phyloP scores from a whole-genome alignment of 2,888 invertebrate species.

The Ochropacha duplaris region DNA sequence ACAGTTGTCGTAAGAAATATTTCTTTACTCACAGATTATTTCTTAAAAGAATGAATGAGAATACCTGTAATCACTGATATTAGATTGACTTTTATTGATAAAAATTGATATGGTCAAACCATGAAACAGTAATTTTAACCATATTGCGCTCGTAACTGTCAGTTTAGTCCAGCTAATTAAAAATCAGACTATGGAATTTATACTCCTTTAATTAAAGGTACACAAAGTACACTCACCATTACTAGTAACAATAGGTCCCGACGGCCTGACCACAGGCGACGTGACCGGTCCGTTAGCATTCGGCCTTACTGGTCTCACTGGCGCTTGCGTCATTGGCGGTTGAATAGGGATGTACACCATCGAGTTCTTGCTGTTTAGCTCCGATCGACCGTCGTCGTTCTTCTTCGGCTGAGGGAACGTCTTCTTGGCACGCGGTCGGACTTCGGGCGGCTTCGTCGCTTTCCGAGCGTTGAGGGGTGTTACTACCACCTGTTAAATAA shows the following conservation, averaged over 20 bases:
- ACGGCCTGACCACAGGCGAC: conserved; percentile 21
- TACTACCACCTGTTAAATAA: conserved; percentile 37
- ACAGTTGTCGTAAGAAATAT: no score
- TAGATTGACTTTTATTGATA: no score
- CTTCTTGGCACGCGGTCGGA: conserved; percentile 62
- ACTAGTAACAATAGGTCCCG: conserved; percentile 19
- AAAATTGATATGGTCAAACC: no score
- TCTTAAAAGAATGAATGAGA: no score
- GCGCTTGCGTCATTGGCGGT: conserved; percentile 68
- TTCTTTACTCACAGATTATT: no score
- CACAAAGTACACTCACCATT: conserved; percentile 28
- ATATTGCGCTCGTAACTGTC: no score
- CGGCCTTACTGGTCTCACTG: conserved; percentile 37
- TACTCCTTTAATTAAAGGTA: no score
- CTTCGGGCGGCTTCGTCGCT: conserved; percentile 40
- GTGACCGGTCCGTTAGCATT: conserved; percentile 15
- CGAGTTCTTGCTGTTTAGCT: conserved; percentile 70
- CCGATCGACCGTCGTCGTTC: conserved; percentile 59
- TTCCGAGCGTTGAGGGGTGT: conserved; percentile 42
- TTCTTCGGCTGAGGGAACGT: conserved; percentile 69
- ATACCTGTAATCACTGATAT: no score
- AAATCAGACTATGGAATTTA: not conserved
- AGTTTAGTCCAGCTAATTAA: no score
- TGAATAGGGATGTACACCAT: conserved; percentile 80
- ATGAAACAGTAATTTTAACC: no score